Evolutionary conservation across 2,797 vertebrate species (phyloP).

Genomic region (Oreonectes daqikongensis): DNA sequence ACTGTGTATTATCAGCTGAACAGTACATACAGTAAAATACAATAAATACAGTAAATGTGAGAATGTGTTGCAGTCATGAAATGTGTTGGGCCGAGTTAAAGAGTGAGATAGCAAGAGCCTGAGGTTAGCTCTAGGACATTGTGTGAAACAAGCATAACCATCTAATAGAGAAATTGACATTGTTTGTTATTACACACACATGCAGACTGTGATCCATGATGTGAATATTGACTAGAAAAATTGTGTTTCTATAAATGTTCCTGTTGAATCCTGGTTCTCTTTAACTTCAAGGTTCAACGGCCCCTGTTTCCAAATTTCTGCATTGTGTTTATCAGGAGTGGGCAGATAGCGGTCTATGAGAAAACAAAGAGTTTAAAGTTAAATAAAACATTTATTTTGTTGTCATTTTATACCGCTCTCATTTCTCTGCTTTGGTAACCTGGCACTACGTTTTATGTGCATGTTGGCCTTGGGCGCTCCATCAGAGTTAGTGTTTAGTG

Average conservation of each 20-base stretch:
- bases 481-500: neutral
- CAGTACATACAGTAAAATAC: neutral
- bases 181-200: conserved; percentile 36
- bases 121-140: conserved; percentile 24
- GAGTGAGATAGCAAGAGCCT: conserved; percentile 8
- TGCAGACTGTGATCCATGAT: conserved; percentile 27
- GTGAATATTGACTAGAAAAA: conserved; percentile 26
- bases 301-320: neutral
- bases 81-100: conserved; percentile 11
- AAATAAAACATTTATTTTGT: neutral
- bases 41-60: neutral
- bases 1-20: no score
- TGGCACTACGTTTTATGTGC: neutral
- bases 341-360: neutral
- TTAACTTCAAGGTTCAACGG: neutral
- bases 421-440: neutral
- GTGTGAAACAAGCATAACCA: conserved; percentile 3
- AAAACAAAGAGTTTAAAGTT: neutral
- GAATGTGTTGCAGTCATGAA: conserved; percentile 15
- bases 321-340: neutral
- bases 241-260: conserved; percentile 5
- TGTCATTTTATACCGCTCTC: neutral
- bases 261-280: neutral
- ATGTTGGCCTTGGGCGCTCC: neutral
- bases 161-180: conserved; percentile 19